These are phyloP conservation scores for Meloidogyne floridensis DNA, from an alignment of 1,140 invertebrate genomes.

Conservation along the genomic window DNA sequence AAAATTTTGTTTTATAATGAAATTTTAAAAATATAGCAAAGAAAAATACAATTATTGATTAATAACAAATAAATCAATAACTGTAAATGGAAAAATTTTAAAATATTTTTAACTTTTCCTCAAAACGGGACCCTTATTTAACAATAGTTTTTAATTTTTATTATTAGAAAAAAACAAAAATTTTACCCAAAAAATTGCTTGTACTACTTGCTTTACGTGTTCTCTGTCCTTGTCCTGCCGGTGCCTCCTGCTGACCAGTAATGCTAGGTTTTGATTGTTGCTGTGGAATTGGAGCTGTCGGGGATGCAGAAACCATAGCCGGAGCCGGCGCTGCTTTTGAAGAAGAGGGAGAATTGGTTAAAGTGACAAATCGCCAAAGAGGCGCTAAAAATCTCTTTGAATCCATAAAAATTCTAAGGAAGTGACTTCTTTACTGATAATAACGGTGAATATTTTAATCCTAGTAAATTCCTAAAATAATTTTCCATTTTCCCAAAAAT, in stretches of 20 bases:
- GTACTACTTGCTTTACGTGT: constrained; percentile 26
- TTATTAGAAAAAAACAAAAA: neutral
- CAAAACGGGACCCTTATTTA: too few relatives aligned
- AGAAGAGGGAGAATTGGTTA: neutral
- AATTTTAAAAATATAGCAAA: too few relatives aligned
- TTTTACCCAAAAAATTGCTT: constrained; percentile 27
- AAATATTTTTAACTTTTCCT: too few relatives aligned
- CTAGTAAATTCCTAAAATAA: too few relatives aligned
- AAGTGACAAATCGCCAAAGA: neutral
- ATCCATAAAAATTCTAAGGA: neutral
- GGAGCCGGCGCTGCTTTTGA: neutral
- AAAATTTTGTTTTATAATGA: too few relatives aligned
- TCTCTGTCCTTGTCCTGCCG: constrained; percentile 18
- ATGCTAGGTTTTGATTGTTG: neutral
- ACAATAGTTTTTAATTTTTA: too few relatives aligned
- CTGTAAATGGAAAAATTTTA: too few relatives aligned
- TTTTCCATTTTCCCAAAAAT: too few relatives aligned
- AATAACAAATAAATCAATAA: too few relatives aligned
- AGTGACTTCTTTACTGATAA: neutral
- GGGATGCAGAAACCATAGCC: neutral
- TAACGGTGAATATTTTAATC: too few relatives aligned
- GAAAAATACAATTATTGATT: too few relatives aligned
- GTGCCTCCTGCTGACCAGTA: neutral
- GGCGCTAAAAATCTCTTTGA: neutral
- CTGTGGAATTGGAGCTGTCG: neutral